Evolutionary conservation across 1,140 invertebrate species (phyloP).

Genomic region (Leucophenga varia): DNA sequence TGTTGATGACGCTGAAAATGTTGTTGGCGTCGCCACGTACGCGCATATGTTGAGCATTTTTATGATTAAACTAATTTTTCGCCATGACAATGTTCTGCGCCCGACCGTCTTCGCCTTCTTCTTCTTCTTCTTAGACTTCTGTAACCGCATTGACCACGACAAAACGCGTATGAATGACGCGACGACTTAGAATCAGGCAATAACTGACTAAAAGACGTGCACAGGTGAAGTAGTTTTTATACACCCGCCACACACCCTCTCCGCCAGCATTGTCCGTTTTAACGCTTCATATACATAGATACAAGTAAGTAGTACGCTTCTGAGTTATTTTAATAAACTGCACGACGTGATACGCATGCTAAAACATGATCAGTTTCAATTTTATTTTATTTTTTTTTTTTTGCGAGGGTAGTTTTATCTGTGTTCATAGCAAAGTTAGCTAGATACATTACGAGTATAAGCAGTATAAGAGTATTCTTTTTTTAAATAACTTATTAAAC

Average conservation of each 20-base stretch:
- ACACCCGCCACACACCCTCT: too few relatives aligned
- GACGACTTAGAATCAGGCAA: not conserved
- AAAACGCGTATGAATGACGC: constrained; percentile 3
- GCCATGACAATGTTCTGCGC: too few relatives aligned
- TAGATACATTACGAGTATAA: too few relatives aligned
- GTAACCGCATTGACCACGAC: not conserved
- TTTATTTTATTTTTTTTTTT: constrained; percentile 34
- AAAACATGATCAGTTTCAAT: constrained; percentile 51
- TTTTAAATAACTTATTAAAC: too few relatives aligned
- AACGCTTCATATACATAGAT: not conserved
- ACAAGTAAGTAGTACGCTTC: constrained; percentile 9
- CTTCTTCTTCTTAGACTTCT: too few relatives aligned
- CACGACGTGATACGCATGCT: constrained; percentile 47
- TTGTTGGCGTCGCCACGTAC: not conserved
- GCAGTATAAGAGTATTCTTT: too few relatives aligned
- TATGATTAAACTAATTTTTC: constrained; percentile 56
- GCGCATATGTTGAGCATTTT: constrained; percentile 42
- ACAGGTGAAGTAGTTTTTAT: constrained; percentile 28
- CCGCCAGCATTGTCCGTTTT: constrained; percentile 14
- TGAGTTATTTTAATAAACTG: constrained; percentile 56
- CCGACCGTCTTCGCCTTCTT: too few relatives aligned
- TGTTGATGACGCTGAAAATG: constrained; percentile 17
- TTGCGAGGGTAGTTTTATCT: constrained; percentile 11
- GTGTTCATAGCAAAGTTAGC: too few relatives aligned
- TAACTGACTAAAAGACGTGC: not conserved